These are phyloP conservation scores for Heteronetta atricapilla DNA, from an alignment of 2,113 vertebrate genomes.

Conservation along the genomic window DNA sequence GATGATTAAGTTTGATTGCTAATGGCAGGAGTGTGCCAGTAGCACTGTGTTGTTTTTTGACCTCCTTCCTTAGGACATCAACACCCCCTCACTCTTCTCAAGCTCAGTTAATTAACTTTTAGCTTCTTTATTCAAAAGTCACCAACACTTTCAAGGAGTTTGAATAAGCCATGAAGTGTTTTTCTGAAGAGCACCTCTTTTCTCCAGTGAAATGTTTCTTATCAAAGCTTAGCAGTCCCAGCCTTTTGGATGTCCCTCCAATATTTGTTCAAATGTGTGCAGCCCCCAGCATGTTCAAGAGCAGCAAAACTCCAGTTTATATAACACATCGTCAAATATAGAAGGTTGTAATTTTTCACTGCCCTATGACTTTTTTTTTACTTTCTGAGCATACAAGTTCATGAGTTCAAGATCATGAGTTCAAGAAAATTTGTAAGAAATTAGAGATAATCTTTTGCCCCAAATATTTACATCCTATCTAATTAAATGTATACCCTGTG, in stretches of 20 bases:
- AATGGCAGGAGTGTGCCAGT: neutral
- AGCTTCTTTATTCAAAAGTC: neutral
- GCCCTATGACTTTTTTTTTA: neutral
- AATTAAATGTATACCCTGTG: neutral
- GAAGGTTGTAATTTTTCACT: neutral
- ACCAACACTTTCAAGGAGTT: neutral
- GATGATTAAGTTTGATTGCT: rapidly evolving
- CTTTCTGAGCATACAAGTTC: neutral
- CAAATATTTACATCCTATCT: neutral
- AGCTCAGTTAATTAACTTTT: neutral
- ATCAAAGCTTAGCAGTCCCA: neutral
- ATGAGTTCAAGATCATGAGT: neutral
- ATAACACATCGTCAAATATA: rapidly evolving
- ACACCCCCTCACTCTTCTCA: neutral
- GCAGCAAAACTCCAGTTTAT: neutral
- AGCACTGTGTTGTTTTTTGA: neutral
- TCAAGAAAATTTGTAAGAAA: neutral
- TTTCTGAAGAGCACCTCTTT: neutral
- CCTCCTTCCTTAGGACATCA: neutral
- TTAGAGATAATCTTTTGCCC: neutral
- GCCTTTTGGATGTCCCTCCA: neutral
- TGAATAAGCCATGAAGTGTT: neutral
- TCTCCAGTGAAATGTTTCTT: neutral
- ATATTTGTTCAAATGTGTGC: neutral
- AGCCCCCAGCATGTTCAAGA: neutral